A percentile compares a stretch with the other conserved stretches of the same genome.
Evolutionary conservation across 2,797 vertebrate species (phyloP).

Genomic region (Enteromius argenteus): DNA sequence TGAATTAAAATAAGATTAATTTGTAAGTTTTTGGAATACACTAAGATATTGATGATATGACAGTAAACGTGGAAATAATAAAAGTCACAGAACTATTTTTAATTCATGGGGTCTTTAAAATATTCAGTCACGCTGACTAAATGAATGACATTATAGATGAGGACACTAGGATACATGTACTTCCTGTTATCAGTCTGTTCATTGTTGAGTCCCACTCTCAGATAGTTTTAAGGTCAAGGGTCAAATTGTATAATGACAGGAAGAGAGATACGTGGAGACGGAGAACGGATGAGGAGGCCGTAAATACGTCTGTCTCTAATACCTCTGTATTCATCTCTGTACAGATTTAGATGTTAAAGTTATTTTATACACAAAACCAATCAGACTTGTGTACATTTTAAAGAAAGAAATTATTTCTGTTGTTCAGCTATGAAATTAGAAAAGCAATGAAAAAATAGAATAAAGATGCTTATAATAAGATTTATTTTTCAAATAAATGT

Average conservation of each 20-base stretch:
- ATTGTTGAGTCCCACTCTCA: conserved; percentile 44
- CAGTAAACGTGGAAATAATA: neutral
- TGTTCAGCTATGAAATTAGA: no score
- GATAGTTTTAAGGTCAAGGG: conserved; percentile 32
- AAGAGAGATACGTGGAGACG: conserved; percentile 46
- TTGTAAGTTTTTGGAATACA: neutral
- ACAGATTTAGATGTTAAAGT: neutral
- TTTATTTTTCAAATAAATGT: no score
- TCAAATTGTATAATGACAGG: conserved; percentile 46
- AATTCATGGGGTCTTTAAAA: neutral
- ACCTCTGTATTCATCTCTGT: neutral
- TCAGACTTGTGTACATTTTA: no score
- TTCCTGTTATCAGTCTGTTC: conserved; percentile 42
- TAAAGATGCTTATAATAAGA: no score
- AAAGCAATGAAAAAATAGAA: no score
- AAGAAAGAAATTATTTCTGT: no score
- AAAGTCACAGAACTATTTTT: neutral
- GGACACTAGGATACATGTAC: neutral
- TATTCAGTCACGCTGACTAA: neutral
- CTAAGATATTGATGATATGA: neutral
- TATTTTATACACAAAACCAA: no score
- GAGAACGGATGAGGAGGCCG: conserved; percentile 31
- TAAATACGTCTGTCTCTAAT: neutral
- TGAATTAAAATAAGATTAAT: neutral
- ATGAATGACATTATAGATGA: neutral